phyloP scores from a whole-genome alignment of 1,140 invertebrate species.

The Plutomurus gul region DNA sequence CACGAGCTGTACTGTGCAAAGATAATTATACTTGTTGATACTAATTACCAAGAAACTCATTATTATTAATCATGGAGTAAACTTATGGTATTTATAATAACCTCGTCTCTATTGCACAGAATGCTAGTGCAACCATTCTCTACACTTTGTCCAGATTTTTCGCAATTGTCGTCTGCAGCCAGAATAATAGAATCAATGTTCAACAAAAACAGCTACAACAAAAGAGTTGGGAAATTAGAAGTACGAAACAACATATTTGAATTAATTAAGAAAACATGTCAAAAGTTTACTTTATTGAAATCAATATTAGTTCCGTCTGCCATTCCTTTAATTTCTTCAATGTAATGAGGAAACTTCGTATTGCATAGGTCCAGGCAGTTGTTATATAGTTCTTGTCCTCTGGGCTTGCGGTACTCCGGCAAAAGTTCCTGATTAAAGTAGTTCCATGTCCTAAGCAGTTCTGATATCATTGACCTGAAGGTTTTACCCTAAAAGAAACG shows the following conservation, averaged over 20 bases:
- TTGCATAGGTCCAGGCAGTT: slow-evolving; percentile 70
- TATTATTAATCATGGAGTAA: not conserved
- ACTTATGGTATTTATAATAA: too few species aligned
- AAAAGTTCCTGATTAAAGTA: slow-evolving; percentile 72
- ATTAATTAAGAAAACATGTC: not conserved
- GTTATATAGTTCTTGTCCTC: slow-evolving; percentile 72
- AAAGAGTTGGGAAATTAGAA: not conserved
- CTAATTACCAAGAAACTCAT: too few species aligned
- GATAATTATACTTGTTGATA: too few species aligned
- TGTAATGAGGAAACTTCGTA: slow-evolving; percentile 76
- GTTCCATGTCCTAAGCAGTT: slow-evolving; percentile 66
- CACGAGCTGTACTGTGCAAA: too few species aligned
- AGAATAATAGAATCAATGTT: slow-evolving; percentile 69
- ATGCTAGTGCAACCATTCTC: slow-evolving; percentile 77
- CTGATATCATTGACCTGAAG: slow-evolving; percentile 73
- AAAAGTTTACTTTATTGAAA: slow-evolving; percentile 71
- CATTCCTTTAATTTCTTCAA: slow-evolving; percentile 77
- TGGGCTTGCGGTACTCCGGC: slow-evolving; percentile 69
- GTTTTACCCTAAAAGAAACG: slow-evolving; percentile 69
- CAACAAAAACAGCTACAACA: slow-evolving; percentile 74
- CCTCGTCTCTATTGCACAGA: slow-evolving; percentile 69
- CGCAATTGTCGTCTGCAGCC: slow-evolving; percentile 60
- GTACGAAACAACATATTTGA: not conserved
- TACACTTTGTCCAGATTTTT: slow-evolving; percentile 59
- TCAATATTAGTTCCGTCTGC: slow-evolving; percentile 82